Base-by-base conservation (phyloP, 2,113 vertebrate species). In the Paedocypris sp. region DNA sequence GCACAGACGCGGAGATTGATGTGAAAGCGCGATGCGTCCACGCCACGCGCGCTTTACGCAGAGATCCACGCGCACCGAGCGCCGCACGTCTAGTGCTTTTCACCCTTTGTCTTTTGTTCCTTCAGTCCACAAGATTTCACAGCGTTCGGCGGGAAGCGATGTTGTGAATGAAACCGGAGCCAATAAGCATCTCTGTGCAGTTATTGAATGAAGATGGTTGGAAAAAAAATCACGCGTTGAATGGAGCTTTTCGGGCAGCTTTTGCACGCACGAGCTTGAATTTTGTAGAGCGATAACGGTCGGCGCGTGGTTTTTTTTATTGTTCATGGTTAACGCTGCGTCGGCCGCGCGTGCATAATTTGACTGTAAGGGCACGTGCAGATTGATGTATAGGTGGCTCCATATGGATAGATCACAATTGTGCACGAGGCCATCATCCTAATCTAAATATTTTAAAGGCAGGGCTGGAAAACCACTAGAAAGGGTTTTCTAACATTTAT, bases 121-220 rank as follows among this genome's bases (percentile, higher is more conserved):
- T 29, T 41, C 19, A 56, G 36, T 32, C 28, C 38, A 43, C 54
- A n/a, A n/a, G n/a, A n/a, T n/a, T n/a, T 39, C 54, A 58, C 3
- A 20, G 26, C 18, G 25, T 32, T 39, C 16, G 15, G 11, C 10
- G 19, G 4, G 39, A 26, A 6, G 53, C 9, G 38, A 58, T 58
- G 13, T 45, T 58, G 39, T 58, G 54, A 58, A 58, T 58, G 54
- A 39, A 43, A 45, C 54, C 28, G 3, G 38, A 43, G 25, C 54
- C 38, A 43, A 43, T 43, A 43, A 43, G 38, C 39, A 29, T 32
- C 25, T 20, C 11, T 58, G 18, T 13, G 15, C 32, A 22, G 20
- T 43, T 43, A 32, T 32, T 58, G 54, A 58, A 58, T 58, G 54
- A 32, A 32, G 26, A 43, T 12, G 26, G 16, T 43, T 43, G 39